Evolutionary conservation across 1,140 invertebrate species (phyloP).

Genomic region (Bombus sylvicola): DNA sequence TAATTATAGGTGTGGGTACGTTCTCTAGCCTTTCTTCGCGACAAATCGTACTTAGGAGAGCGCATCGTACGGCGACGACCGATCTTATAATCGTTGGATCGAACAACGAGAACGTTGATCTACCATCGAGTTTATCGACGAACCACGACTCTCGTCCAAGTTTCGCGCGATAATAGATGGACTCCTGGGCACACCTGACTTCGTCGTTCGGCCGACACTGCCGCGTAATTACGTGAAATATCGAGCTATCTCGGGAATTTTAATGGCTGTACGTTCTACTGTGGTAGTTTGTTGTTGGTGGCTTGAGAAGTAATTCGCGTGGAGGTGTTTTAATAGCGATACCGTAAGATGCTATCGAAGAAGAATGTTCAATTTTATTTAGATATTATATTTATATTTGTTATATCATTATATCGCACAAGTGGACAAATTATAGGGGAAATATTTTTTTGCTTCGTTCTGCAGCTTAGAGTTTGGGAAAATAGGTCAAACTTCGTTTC

Average conservation of each 20-base stretch:
- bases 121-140: background rate
- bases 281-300: background rate
- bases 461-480: no score
- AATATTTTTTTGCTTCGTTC: no score
- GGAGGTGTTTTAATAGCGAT: background rate
- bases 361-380: background rate
- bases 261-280: background rate
- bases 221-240: constrained; percentile 12
- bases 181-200: background rate
- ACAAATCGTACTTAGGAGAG: constrained; percentile 23
- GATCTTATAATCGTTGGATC: background rate
- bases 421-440: no score
- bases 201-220: background rate
- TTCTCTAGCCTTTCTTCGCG: constrained; percentile 50
- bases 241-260: background rate
- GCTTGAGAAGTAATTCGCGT: background rate
- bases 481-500: no score
- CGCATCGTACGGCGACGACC: background rate
- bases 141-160: background rate
- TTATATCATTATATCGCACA: no score
- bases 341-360: background rate
- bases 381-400: no score
- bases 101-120: background rate
- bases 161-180: background rate
- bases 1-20: constrained; percentile 56